Conservation (phyloP, 2,113 vertebrate genomes). For the Bettongia penicillata region DNA sequence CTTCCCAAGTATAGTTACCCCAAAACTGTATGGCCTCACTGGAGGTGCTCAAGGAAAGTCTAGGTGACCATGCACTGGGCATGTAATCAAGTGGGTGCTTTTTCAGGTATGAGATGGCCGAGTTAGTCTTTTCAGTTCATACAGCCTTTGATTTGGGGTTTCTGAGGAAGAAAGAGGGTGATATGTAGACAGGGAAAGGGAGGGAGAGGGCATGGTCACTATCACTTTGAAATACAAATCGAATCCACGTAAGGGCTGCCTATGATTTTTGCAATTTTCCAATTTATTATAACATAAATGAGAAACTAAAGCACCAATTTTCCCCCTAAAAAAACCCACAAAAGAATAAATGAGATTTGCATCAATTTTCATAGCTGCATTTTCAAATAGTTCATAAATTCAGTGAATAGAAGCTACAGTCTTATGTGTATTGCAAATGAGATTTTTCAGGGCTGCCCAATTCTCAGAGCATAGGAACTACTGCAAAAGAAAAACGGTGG, state of each 20-base stretch:
- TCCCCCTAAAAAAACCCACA: not conserved
- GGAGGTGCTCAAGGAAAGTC: not conserved
- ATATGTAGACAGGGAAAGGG: not conserved
- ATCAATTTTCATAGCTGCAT: not conserved
- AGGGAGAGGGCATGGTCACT: not conserved
- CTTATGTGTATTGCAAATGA: conserved; percentile 15
- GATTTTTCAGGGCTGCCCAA: not conserved
- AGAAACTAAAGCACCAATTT: conserved; percentile 11
- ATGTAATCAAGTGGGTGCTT: not conserved
- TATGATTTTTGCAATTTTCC: not conserved
- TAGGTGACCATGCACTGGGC: not conserved
- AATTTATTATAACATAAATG: not conserved
- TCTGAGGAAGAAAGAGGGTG: not conserved
- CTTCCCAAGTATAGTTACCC: not conserved
- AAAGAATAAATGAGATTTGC: not conserved
- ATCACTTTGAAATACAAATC: not conserved
- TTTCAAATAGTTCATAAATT: not conserved
- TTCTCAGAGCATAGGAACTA: not conserved
- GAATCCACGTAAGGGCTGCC: not conserved
- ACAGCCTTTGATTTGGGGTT: not conserved
- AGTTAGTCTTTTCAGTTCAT: not conserved
- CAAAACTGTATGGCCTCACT: not conserved
- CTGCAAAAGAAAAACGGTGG: not conserved
- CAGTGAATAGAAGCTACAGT: not conserved
- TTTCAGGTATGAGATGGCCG: not conserved